Evolutionary conservation across 64 coral and sea anemone genomes (phyloP), one percentile per base, ranked within the genome.

Genomic region (Montipora foliosa): DNA sequence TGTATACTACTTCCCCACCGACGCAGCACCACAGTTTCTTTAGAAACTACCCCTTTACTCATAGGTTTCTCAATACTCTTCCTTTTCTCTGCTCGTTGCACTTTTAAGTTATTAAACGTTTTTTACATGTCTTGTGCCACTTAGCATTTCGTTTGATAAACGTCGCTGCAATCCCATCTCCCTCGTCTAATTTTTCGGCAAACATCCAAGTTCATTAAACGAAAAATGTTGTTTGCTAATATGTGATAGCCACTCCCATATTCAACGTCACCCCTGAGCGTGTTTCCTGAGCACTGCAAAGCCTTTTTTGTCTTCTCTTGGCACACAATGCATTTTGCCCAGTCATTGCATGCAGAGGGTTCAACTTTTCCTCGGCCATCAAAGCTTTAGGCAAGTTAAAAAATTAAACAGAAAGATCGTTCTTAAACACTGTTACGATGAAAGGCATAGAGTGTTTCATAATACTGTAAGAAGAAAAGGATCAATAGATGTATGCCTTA

Each of bases 91-190:
- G 90, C 94, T 77, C 77, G 14, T 75, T 95, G 47, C n/a, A 95
- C 61, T 57, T 95, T 92, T 10, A 92, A 3, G 37, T 76, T 89
- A 71, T 58, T 95, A 89, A 92, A 92, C 44, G 89, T 87, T 14
- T 92, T 17, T 16, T 58, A 59, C 94, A 95, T 5, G 82, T 47
- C 60, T 95, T 91, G 83, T 91, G 94, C 89, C 89, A 95, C n/a
- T 85, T 86, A 57, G 53, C 53, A 57, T 57, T 12, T 57, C 44
- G 21, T 53, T 89, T 66, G 59, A 48, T 87, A 80, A 91, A 79
- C 19, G 60, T 79, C 22, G 72, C 71, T 74, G 67, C 78, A 55
- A 95, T 83, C 75, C 88, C 93, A 66, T 79, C 80, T 2, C 87
- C 87, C n/a, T 94, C 58, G 10, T 94, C 78, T 21, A 94, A 71